A percentile compares a stretch with the other conserved stretches of the same genome.
These are phyloP conservation scores for Xiphophorus couchianus DNA, from an alignment of 2,113 vertebrate genomes.

Conservation along the genomic window DNA sequence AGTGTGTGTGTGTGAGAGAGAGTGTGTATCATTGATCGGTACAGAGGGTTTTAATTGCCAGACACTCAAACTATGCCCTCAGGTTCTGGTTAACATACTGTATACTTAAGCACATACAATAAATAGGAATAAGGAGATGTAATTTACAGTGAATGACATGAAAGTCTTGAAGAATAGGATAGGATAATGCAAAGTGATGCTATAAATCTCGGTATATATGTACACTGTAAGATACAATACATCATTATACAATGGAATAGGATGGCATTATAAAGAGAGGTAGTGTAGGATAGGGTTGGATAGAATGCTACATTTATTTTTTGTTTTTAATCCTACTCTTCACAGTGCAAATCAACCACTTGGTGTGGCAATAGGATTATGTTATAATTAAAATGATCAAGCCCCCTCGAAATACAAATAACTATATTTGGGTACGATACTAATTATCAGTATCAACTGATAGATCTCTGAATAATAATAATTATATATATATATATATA, in stretches of 20 bases:
- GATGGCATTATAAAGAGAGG: neutral
- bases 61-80: conserved; percentile 37
- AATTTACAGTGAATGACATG: conserved; percentile 9
- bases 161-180: neutral
- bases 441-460: neutral
- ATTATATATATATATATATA: neutral
- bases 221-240: no score
- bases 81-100: conserved; percentile 39
- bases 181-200: neutral
- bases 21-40: conserved; percentile 40
- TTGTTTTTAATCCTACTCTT: neutral
- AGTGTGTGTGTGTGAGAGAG: conserved; percentile 15
- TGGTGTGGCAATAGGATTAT: neutral
- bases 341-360: neutral
- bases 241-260: neutral
- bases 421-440: neutral
- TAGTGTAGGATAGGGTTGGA: neutral
- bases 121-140: conserved; percentile 44
- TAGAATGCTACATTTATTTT: neutral
- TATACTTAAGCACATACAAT: conserved; percentile 49
- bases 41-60: conserved; percentile 52
- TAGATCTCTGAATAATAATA: neutral
- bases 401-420: neutral
- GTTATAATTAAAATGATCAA: neutral
- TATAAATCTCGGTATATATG: no score